phyloP scores from a whole-genome alignment of 1,140 invertebrate genomes.

The Atta cephalotes region DNA sequence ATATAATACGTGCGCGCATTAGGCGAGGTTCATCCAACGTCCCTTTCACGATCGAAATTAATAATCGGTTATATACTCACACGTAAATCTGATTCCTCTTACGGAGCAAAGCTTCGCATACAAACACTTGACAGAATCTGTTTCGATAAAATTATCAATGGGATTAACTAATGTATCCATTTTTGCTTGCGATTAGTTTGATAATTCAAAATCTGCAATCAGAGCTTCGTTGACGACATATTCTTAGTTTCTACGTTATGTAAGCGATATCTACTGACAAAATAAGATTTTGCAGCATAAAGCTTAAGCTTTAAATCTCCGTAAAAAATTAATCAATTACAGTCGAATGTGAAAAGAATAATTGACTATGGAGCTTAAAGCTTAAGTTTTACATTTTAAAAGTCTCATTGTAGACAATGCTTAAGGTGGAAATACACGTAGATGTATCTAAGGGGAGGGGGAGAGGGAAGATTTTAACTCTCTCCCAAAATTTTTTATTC shows the following conservation, averaged over 20 bases:
- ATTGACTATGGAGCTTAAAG: no score
- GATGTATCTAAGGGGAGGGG: no score
- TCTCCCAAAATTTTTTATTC: no score
- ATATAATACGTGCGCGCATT: constrained; percentile 29
- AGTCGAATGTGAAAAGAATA: no score
- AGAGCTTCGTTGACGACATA: background rate
- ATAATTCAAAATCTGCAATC: background rate
- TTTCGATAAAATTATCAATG: constrained; percentile 8
- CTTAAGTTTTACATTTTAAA: no score
- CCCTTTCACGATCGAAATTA: constrained; percentile 50
- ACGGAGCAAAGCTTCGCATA: background rate
- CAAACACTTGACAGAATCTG: background rate
- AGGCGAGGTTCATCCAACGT: constrained; percentile 9
- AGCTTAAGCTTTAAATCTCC: no score
- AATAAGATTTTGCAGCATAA: no score
- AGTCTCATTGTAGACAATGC: no score
- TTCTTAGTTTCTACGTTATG: background rate
- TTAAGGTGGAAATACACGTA: no score
- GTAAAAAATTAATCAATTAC: no score
- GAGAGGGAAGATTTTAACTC: no score
- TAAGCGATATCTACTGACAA: no score
- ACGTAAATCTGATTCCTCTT: background rate
- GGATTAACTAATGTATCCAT: background rate
- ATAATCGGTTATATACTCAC: constrained; percentile 10
- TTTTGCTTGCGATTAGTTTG: background rate